Conservation (phyloP, 64 coral and sea anemone species). For the Pocillopora damicornis region DNA sequence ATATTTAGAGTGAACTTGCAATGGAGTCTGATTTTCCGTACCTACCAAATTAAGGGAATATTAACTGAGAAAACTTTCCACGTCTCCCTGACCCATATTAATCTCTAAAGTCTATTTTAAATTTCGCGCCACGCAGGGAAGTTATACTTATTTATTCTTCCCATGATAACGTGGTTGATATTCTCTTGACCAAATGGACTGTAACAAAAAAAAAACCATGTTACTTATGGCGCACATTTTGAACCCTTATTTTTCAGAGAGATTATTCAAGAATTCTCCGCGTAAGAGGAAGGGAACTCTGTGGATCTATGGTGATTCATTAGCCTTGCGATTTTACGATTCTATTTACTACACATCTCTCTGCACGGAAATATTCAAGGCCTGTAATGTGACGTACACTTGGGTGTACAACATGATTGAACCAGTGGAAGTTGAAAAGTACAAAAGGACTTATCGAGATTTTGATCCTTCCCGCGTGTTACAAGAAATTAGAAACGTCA, state of each 20-base stretch:
- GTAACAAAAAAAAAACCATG: no score
- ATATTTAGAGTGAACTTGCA: no score
- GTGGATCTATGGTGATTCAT: slow-evolving; percentile 83
- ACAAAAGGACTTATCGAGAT: slow-evolving; percentile 47
- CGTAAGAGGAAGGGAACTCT: slow-evolving; percentile 44
- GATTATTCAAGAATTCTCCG: slow-evolving; percentile 31
- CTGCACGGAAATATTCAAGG: slow-evolving; percentile 43
- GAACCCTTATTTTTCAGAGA: slow-evolving; percentile 20
- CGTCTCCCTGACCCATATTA: no score
- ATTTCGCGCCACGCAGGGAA: no score
- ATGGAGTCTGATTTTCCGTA: no score
- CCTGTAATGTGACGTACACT: slow-evolving; percentile 59
- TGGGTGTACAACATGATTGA: slow-evolving; percentile 77
- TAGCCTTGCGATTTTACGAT: slow-evolving; percentile 57
- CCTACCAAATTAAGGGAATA: no score
- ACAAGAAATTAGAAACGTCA: slow-evolving; percentile 67
- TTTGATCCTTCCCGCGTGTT: slow-evolving; percentile 54
- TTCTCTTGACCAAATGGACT: no score
- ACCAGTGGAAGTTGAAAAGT: slow-evolving; percentile 44
- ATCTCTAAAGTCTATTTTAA: no score
- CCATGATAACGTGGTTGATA: no score
- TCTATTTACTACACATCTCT: slow-evolving; percentile 41
- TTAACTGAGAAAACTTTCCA: no score
- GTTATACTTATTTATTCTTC: no score
- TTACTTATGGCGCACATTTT: neutral